Evolutionary conservation across 2,797 vertebrate genomes (phyloP), one percentile per base, ranked within the genome.

Genomic region (Neomorphus geoffroyi): DNA sequence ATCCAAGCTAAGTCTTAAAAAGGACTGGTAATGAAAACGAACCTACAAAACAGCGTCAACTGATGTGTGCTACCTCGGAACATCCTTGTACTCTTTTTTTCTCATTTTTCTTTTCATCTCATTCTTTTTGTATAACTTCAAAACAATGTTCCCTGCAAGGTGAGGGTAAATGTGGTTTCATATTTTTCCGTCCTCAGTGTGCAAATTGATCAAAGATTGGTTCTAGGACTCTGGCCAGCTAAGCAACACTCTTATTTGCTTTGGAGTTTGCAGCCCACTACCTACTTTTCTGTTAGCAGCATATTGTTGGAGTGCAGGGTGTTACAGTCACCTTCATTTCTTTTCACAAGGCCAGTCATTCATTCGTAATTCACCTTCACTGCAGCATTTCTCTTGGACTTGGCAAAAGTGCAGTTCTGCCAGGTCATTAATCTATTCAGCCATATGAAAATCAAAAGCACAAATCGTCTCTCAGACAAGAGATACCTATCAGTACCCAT

Each of bases 11-110:
- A 50, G 26, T 51, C 19, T 73, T 85, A 10, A 18, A 61, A 88
- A 64, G 14, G 2, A 51, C 21, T 51, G n/a, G 6, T 46, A 30
- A 33, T 11, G 72, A 80, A 87, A 69, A 58, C 18, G 11, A 80
- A 10, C 7, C 60, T 56, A 17, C 17, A 32, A 77, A 90, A 51
- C 3, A 18, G 3, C 0, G 0, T 7, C 1, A 0, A 41, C 33
- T 67, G 24, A 30, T 12, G 11, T 30, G 37, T 22, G 24, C 24
- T 54, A 30, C 33, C 39, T 75, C 33, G 81, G 21, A 88, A 67
- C 5, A 74, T 22, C 28, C 19, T 30, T 39, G 39, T 22, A 24
- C 11, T 39, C 9, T 33, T 46, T 74, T 46, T 30, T 28, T 18
- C 45, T 66, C 4, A 24, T 80, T 72, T 80, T 66, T n/a, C 9